Evolutionary conservation across 2,797 vertebrate species (phyloP).

Genomic region (Sebastiscus albofasciatus): DNA sequence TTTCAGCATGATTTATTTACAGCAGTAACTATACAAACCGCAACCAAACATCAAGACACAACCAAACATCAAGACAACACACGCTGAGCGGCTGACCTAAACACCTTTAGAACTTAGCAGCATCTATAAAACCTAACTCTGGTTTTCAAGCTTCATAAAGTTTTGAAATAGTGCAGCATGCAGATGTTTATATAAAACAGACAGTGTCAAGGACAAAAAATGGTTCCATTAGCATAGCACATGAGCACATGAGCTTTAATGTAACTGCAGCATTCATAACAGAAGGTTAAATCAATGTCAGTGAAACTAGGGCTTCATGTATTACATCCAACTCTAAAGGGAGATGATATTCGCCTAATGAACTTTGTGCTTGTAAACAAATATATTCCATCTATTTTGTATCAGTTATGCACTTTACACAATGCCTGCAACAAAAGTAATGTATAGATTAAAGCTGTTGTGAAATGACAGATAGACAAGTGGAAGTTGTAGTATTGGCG

Average conservation of each 20-base stretch:
- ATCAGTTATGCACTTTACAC: background rate
- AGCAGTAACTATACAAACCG: conserved; percentile 32
- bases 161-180: conserved; percentile 15
- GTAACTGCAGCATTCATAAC: background rate
- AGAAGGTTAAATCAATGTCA: background rate
- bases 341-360: background rate
- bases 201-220: background rate
- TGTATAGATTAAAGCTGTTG: background rate
- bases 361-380: background rate
- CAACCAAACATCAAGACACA: background rate
- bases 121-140: background rate
- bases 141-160: background rate
- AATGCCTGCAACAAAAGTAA: background rate
- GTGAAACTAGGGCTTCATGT: background rate
- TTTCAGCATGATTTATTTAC: conserved; percentile 64
- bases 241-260: background rate
- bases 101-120: conserved; percentile 1
- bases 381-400: background rate
- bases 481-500: background rate
- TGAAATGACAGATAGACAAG: background rate
- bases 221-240: background rate
- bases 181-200: background rate
- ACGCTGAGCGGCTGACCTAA: conserved; percentile 1
- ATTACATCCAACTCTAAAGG: background rate
- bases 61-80: background rate